Conservation (phyloP, 2,797 vertebrate species). For the Hippoglossus hippoglossus region DNA sequence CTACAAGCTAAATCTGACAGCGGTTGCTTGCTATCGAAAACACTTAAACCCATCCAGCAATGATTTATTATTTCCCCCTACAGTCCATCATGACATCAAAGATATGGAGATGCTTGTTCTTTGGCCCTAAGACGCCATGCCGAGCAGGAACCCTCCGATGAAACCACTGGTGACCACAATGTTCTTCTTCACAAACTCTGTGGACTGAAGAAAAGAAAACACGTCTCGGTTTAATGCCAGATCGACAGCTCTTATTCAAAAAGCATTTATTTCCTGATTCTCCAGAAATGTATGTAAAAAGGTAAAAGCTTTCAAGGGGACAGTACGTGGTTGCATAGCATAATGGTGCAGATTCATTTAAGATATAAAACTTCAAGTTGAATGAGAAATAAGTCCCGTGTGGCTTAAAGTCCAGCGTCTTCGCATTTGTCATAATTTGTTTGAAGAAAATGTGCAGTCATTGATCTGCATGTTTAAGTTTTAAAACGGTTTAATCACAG, state of each 20-base stretch:
- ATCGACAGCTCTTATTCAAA: not conserved
- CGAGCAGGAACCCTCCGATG: slow-evolving; percentile 96
- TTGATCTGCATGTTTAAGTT: too few relatives aligned
- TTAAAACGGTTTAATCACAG: too few relatives aligned
- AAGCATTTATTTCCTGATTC: not conserved
- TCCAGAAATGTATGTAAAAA: too few relatives aligned
- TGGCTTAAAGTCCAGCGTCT: too few relatives aligned
- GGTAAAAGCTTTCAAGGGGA: too few relatives aligned
- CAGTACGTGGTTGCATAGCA: too few relatives aligned
- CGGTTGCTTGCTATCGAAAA: slow-evolving; percentile 27
- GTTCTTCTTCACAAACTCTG: slow-evolving; percentile 97
- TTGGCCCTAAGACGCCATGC: slow-evolving; percentile 88
- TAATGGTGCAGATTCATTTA: too few relatives aligned
- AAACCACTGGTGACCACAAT: slow-evolving; percentile 96
- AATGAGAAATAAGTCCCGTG: too few relatives aligned
- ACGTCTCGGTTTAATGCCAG: not conserved
- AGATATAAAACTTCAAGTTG: too few relatives aligned
- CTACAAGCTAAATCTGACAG: slow-evolving; percentile 30
- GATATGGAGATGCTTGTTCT: not conserved
- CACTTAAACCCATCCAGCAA: slow-evolving; percentile 36
- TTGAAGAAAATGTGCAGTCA: too few relatives aligned
- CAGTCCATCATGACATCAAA: slow-evolving; percentile 9
- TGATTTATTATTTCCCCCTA: slow-evolving; percentile 7
- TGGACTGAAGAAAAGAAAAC: slow-evolving; percentile 83
- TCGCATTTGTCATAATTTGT: too few relatives aligned